These are phyloP conservation scores for Euwallacea fornicatus DNA, from an alignment of 1,140 invertebrate genomes.

Conservation along the genomic window DNA sequence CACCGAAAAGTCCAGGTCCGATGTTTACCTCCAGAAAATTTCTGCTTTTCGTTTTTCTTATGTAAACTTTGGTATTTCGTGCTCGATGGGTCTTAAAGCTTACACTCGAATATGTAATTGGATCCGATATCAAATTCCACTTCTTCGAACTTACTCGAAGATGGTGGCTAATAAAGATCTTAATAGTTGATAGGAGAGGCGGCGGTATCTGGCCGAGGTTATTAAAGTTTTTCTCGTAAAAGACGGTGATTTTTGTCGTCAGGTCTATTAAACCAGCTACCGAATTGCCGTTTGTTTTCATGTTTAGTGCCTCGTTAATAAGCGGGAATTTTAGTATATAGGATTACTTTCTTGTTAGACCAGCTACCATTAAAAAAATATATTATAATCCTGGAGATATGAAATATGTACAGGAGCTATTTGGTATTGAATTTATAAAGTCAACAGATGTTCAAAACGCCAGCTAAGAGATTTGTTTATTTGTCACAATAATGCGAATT, in stretches of 20 bases:
- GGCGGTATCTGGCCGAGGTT: conserved; percentile 11
- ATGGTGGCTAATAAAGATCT: conserved; percentile 16
- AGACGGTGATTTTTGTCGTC: conserved; percentile 18
- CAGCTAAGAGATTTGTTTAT: no score
- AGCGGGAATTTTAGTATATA: conserved; percentile 2
- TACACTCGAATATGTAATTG: no score
- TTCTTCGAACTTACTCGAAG: conserved; percentile 10
- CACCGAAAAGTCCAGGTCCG: conserved; percentile 19
- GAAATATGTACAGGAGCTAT: no score
- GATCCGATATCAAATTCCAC: conserved; percentile 10
- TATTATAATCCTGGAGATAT: no score
- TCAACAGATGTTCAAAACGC: no score
- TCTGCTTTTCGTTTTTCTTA: conserved; percentile 21
- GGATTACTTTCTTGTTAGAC: neutral
- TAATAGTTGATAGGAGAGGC: conserved; percentile 15
- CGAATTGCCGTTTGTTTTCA: conserved; percentile 16
- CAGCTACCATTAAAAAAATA: no score
- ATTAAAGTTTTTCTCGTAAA: conserved; percentile 26
- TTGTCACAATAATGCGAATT: no score
- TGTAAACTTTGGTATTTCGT: conserved; percentile 7
- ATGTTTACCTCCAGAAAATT: conserved; percentile 14
- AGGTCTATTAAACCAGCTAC: conserved; percentile 13
- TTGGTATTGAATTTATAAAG: no score
- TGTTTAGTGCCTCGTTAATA: conserved; percentile 23
- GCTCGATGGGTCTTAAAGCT: no score